These are phyloP conservation scores for Notamacropus eugenii DNA, from an alignment of 2,797 vertebrate species.

Conservation along the genomic window DNA sequence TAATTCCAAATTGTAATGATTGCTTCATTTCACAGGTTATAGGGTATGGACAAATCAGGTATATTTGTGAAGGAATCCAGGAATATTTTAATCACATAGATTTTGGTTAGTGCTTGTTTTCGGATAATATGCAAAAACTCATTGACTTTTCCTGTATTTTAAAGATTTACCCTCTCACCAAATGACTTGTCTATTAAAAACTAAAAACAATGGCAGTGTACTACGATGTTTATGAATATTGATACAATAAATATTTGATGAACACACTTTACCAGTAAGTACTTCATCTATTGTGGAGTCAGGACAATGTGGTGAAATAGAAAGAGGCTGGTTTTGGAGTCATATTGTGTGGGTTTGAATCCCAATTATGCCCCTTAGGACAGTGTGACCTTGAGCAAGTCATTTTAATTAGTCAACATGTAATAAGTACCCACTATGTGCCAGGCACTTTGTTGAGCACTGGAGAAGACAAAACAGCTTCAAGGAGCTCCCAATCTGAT, in stretches of 20 bases:
- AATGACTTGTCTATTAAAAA: constrained; percentile 58
- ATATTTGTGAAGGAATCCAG: background rate
- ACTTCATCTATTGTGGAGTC: constrained; percentile 57
- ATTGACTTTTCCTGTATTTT: constrained; percentile 51
- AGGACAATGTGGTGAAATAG: constrained; percentile 50
- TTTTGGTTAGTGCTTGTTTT: constrained; percentile 42
- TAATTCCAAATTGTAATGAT: constrained; percentile 54
- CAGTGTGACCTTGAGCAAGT: background rate
- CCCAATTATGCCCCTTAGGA: background rate
- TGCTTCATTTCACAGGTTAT: constrained; percentile 62
- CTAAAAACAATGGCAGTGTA: constrained; percentile 57
- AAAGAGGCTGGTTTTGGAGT: background rate
- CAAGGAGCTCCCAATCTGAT: background rate
- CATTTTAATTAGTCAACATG: constrained; percentile 32
- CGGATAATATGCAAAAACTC: constrained; percentile 50
- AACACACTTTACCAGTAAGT: constrained; percentile 56
- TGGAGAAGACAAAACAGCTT: accelerated
- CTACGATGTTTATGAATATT: constrained; percentile 65
- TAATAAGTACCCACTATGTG: background rate
- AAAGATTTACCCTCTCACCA: constrained; percentile 60
- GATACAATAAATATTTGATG: constrained; percentile 69
- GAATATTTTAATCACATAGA: background rate
- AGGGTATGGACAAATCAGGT: constrained; percentile 55
- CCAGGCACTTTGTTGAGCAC: background rate
- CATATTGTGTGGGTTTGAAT: background rate